Evolutionary conservation across 2,888 invertebrate genomes (phyloP).

Genomic region (Lasioglossum villosulum): DNA sequence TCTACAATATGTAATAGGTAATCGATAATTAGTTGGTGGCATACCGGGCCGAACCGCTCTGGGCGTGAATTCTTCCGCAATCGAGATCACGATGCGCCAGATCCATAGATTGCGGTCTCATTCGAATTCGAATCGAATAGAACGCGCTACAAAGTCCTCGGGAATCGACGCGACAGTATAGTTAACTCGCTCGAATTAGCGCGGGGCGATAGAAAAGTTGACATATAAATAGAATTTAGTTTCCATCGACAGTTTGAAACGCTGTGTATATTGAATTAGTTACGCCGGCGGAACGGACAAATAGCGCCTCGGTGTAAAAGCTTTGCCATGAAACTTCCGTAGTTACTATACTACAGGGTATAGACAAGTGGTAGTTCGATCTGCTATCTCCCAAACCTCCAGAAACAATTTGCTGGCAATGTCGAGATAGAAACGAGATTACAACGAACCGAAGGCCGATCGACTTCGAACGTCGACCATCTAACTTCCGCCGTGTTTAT

Average conservation of each 20-base stretch:
- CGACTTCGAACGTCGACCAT: constrained; percentile 13
- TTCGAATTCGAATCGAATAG: constrained; percentile 22
- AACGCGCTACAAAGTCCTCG: background rate
- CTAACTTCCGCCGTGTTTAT: constrained; percentile 52
- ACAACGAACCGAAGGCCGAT: constrained; percentile 52
- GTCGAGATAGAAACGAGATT: constrained; percentile 53
- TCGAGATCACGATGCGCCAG: constrained; percentile 20
- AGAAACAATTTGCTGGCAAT: constrained; percentile 56
- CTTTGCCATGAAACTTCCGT: constrained; percentile 17
- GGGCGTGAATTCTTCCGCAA: constrained; percentile 32
- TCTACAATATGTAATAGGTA: constrained; percentile 40
- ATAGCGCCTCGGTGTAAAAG: constrained; percentile 17
- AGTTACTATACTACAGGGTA: constrained; percentile 19
- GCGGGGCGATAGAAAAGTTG: background rate
- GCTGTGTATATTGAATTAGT: constrained; percentile 3
- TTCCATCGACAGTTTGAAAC: background rate
- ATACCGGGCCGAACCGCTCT: constrained; percentile 11
- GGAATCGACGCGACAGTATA: background rate
- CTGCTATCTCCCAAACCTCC: constrained; percentile 36
- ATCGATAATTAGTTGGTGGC: constrained; percentile 50
- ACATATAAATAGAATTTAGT: background rate
- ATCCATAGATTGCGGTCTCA: background rate
- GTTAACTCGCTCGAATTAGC: background rate
- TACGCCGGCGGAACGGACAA: background rate
- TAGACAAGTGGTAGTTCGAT: constrained; percentile 23